phyloP scores from a whole-genome alignment of 2,888 invertebrate species.

The Hemithea aestivaria region DNA sequence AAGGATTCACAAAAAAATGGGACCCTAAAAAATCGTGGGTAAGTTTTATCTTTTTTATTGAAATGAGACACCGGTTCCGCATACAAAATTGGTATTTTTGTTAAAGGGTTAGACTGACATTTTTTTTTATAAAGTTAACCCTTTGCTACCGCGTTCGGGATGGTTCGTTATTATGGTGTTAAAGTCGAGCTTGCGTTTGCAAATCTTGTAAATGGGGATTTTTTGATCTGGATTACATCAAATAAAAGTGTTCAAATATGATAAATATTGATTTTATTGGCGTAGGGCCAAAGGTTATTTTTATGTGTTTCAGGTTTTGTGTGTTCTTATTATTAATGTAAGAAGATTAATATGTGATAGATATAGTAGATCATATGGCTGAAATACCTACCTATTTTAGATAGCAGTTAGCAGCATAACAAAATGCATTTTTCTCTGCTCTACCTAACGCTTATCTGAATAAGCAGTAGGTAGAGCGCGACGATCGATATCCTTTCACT shows the following conservation, averaged over 20 bases:
- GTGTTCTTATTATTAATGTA: no score
- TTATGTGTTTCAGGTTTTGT: constrained; percentile 1
- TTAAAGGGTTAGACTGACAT: constrained; percentile 65
- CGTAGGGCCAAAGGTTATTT: no score
- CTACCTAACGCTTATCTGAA: no score
- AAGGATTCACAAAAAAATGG: constrained; percentile 73
- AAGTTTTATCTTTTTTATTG: constrained; percentile 75
- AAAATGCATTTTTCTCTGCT: no score
- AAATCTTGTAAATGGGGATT: constrained; percentile 20
- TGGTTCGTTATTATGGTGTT: constrained; percentile 69
- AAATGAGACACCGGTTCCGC: constrained; percentile 77
- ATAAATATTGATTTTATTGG: constrained; percentile 2
- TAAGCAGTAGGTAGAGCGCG: no score
- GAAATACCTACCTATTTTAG: no score
- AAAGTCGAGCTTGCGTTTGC: constrained; percentile 62
- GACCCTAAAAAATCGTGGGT: constrained; percentile 74
- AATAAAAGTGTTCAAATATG: no score
- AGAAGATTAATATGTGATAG: no score
- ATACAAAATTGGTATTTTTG: constrained; percentile 76
- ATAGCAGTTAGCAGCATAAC: no score
- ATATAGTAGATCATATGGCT: no score
- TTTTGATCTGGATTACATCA: constrained; percentile 7
- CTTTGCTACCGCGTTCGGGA: constrained; percentile 63
- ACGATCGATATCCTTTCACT: no score
- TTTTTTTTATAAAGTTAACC: constrained; percentile 50